These are phyloP conservation scores for Poeciliopsis gracilis DNA, from an alignment of 2,797 vertebrate genomes.

Conservation along the genomic window DNA sequence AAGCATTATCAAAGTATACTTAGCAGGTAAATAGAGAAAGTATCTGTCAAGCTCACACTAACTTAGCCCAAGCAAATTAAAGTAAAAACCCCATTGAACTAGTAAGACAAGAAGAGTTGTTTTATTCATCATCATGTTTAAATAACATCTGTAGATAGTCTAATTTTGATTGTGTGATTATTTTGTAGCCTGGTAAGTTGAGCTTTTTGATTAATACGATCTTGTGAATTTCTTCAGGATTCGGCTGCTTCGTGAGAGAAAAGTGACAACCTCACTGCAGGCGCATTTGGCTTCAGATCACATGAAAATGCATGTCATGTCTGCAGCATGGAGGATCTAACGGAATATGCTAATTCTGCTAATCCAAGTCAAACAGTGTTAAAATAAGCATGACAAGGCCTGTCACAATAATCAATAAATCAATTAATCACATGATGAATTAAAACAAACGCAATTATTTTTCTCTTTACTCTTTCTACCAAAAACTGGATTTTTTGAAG, in stretches of 20 bases:
- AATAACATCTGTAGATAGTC: neutral
- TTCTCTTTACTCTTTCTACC: too few relatives aligned
- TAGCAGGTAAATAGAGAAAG: neutral
- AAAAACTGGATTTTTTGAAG: too few relatives aligned
- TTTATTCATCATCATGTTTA: neutral
- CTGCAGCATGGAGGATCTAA: neutral
- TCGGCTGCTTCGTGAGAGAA: neutral
- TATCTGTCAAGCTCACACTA: conserved; percentile 1
- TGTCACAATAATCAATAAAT: too few relatives aligned
- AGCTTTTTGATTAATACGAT: neutral
- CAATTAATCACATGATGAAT: too few relatives aligned
- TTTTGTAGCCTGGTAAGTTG: neutral
- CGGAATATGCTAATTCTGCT: neutral
- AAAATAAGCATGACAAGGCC: neutral
- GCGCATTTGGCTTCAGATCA: neutral
- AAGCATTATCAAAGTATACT: neutral
- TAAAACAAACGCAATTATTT: too few relatives aligned
- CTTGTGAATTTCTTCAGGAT: neutral
- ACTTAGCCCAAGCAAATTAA: neutral
- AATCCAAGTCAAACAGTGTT: neutral
- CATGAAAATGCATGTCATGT: neutral
- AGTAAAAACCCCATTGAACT: neutral
- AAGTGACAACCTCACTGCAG: neutral
- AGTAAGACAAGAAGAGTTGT: neutral
- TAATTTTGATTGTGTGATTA: neutral